Evolutionary conservation across 2,113 vertebrate genomes (phyloP).

Genomic region (Ochotona curzoniae): DNA sequence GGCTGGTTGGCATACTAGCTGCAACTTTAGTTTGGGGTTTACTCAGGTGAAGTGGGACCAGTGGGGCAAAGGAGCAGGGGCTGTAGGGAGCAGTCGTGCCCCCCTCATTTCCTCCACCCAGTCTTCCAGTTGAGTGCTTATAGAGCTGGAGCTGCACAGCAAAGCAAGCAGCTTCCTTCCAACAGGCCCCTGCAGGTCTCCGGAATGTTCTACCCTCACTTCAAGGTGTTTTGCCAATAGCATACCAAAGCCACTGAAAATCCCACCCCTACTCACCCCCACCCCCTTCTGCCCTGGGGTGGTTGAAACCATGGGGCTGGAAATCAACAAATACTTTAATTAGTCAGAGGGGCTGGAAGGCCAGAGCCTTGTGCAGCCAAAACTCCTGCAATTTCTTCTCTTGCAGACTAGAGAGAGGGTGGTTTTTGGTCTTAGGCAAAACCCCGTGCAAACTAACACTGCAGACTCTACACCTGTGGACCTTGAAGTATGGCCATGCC

Average conservation of each 20-base stretch:
- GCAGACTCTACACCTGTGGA: neutral
- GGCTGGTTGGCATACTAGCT: neutral
- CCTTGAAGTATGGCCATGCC: neutral
- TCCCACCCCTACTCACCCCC: neutral
- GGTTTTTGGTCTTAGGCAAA: constrained; percentile 13
- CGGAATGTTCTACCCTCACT: constrained; percentile 66
- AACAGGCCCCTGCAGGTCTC: constrained; percentile 74
- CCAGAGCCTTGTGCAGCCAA: neutral
- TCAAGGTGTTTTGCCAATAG: constrained; percentile 70
- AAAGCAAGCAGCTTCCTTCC: constrained; percentile 39
- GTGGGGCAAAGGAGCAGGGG: neutral
- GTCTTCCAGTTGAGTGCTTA: neutral
- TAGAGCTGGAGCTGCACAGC: neutral
- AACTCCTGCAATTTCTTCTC: constrained; percentile 26
- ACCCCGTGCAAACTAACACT: neutral
- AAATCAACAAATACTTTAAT: constrained; percentile 75
- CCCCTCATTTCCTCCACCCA: neutral
- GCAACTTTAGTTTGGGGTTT: neutral
- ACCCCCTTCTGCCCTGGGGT: neutral
- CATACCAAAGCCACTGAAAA: constrained; percentile 74
- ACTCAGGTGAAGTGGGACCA: constrained; percentile 15
- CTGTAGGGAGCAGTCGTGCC: constrained; percentile 13
- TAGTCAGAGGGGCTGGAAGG: constrained; percentile 52
- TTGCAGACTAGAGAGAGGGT: neutral
- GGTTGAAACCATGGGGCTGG: constrained; percentile 65